Evolutionary conservation across 2,797 vertebrate genomes (phyloP).

Genomic region (Caiman crocodilus): DNA sequence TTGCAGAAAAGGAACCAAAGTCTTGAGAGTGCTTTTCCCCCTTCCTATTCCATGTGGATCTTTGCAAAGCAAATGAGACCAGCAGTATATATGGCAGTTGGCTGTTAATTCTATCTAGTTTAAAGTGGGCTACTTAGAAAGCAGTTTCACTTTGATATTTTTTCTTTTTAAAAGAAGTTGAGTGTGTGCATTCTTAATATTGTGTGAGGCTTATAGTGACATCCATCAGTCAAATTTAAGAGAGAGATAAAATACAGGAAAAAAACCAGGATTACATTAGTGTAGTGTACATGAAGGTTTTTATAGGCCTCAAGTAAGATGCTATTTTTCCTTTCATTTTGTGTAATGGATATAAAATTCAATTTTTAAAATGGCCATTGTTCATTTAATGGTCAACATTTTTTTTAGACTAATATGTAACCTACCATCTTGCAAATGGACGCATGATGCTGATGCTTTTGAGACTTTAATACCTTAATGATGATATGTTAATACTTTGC

Average conservation of each 20-base stretch:
- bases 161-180: neutral
- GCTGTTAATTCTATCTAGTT: neutral
- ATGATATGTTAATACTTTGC: neutral
- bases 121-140: neutral
- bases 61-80: neutral
- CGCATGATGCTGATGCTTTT: neutral
- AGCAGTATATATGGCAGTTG: neutral
- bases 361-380: too few species aligned
- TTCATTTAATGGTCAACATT: neutral
- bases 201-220: neutral
- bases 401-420: conserved; percentile 4
- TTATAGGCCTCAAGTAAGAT: neutral
- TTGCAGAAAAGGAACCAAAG: neutral
- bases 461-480: neutral
- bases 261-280: neutral
- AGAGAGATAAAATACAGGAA: neutral
- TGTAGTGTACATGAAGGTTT: too few species aligned
- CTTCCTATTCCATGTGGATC: neutral
- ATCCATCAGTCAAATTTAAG: neutral
- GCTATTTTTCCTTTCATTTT: neutral
- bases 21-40: neutral
- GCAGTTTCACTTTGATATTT: neutral
- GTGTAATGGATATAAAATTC: neutral
- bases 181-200: neutral
- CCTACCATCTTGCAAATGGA: neutral